Evolutionary conservation across 2,888 invertebrate genomes (phyloP).

Genomic region (Podabrus alpinus): DNA sequence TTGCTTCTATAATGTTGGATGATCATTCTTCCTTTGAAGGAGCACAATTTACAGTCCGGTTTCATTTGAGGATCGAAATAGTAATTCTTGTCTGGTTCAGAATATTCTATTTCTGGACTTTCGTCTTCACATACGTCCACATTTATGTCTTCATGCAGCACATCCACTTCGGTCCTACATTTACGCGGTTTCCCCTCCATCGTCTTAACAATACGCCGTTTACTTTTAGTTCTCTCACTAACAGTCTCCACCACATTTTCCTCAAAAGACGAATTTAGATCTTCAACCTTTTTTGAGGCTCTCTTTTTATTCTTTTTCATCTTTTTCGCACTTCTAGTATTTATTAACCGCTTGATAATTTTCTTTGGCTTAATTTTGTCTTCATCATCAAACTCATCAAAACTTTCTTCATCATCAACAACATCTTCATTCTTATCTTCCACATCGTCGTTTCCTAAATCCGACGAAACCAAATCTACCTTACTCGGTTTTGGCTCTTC

Average conservation of each 20-base stretch:
- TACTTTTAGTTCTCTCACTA: slow-evolving; percentile 32
- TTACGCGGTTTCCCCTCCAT: slow-evolving; percentile 9
- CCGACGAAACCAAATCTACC: not conserved
- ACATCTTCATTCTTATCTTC: not conserved
- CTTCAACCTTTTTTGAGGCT: not conserved
- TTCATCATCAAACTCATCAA: not conserved
- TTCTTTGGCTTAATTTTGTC: not conserved
- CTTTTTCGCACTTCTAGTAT: not conserved
- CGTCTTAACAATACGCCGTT: slow-evolving; percentile 19
- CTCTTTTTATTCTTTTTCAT: not conserved
- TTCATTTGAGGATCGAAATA: slow-evolving; percentile 53
- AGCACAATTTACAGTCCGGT: slow-evolving; percentile 66
- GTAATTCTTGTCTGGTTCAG: slow-evolving; percentile 53
- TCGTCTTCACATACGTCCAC: not conserved
- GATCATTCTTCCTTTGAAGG: slow-evolving; percentile 63
- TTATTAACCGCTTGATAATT: not conserved
- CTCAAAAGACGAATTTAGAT: not conserved
- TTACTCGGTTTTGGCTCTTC: slow-evolving; percentile 21
- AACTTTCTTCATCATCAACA: not conserved
- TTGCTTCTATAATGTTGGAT: slow-evolving; percentile 68
- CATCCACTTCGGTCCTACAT: slow-evolving; percentile 61
- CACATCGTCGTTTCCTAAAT: slow-evolving; percentile 6
- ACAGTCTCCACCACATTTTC: slow-evolving; percentile 23
- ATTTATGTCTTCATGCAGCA: slow-evolving; percentile 68
- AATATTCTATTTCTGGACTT: not conserved